Percentiles rank a stretch among this genome's conserved stretches.
Evolutionary conservation across 2,113 vertebrate species (phyloP).

Genomic region (Ochotona curzoniae): DNA sequence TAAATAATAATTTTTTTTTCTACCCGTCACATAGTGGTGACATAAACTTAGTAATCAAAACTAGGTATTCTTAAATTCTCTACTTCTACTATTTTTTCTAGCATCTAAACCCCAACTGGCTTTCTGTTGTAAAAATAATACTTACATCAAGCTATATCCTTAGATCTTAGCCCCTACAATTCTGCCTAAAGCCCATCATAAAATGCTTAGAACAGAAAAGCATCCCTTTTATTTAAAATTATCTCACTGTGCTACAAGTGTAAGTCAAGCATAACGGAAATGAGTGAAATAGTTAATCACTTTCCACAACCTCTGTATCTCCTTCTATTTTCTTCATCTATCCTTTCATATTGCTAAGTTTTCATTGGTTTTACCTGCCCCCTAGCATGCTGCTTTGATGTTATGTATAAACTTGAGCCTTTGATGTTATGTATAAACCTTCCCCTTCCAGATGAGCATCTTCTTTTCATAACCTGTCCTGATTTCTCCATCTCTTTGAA

Average conservation of each 20-base stretch:
- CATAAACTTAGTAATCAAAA: not conserved
- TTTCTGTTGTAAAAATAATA: not conserved
- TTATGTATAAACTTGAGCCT: not conserved
- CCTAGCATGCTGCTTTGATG: not conserved
- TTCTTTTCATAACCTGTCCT: not conserved
- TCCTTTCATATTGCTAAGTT: constrained; percentile 1
- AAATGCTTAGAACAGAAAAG: not conserved
- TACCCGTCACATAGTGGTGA: too few species aligned
- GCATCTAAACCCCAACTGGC: not conserved
- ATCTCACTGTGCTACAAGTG: not conserved
- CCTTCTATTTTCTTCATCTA: not conserved
- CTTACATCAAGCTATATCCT: not conserved
- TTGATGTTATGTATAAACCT: not conserved
- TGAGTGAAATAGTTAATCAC: not conserved
- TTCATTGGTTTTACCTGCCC: constrained; percentile 8
- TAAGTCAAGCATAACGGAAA: not conserved
- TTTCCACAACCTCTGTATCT: not conserved
- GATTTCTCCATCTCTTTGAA: not conserved
- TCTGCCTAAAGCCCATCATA: not conserved
- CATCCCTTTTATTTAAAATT: not conserved
- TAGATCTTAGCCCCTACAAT: not conserved
- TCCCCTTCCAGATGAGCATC: not conserved
- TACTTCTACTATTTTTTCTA: not conserved
- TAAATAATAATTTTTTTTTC: not conserved
- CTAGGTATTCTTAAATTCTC: not conserved